These are phyloP conservation scores for Orthonevra nobilis DNA, from an alignment of 2,888 invertebrate genomes.

Conservation along the genomic window DNA sequence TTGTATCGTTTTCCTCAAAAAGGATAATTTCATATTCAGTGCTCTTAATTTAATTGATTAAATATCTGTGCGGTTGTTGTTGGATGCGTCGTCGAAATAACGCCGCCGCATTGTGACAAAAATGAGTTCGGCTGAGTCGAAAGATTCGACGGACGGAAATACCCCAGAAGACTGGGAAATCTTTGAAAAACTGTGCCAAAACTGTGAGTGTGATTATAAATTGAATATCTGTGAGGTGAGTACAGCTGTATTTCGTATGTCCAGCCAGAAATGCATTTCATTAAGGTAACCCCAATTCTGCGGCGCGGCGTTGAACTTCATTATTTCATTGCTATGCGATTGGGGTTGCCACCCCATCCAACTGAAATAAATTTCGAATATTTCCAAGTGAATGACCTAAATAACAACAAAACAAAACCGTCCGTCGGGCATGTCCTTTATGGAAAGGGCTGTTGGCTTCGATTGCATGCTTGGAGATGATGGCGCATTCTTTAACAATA, in stretches of 20 bases:
- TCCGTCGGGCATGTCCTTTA: slow-evolving; percentile 6
- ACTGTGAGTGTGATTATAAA: slow-evolving; percentile 24
- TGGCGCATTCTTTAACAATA: slow-evolving; percentile 45
- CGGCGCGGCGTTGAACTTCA: slow-evolving; percentile 63
- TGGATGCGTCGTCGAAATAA: not conserved
- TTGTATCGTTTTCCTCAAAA: slow-evolving; percentile 25
- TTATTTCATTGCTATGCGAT: slow-evolving; percentile 64
- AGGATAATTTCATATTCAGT: slow-evolving; percentile 53
- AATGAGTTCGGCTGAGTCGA: slow-evolving; percentile 17
- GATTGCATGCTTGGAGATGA: slow-evolving; percentile 33
- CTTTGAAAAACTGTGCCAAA: slow-evolving; percentile 84
- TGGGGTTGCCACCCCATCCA: slow-evolving; percentile 24
- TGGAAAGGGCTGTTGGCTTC: slow-evolving; percentile 2
- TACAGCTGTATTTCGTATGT: not conserved
- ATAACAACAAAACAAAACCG: slow-evolving; percentile 75
- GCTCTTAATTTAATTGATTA: slow-evolving; percentile 47
- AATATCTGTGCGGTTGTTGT: slow-evolving; percentile 40
- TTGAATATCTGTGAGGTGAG: slow-evolving; percentile 35
- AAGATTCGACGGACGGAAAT: slow-evolving; percentile 76
- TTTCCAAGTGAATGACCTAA: slow-evolving; percentile 79
- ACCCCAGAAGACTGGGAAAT: slow-evolving; percentile 87
- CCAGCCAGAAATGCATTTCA: slow-evolving; percentile 23
- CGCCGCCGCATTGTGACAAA: not conserved
- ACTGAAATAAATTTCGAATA: slow-evolving; percentile 24
- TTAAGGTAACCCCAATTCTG: slow-evolving; percentile 72